Base-by-base conservation (phyloP, 2,797 vertebrate species). In the Pseudomugil tenellus region DNA sequence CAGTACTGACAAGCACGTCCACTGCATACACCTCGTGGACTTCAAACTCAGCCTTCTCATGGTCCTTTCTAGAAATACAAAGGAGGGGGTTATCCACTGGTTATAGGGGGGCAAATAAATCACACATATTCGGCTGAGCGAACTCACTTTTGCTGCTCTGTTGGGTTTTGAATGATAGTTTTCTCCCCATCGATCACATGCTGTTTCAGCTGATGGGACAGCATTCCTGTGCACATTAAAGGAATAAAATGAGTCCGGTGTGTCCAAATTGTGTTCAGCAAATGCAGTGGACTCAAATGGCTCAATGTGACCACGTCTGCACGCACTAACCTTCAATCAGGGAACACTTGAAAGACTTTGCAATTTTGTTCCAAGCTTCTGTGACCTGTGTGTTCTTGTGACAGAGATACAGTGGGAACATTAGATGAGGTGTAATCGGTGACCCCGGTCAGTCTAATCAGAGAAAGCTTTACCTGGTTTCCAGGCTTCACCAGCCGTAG, bases 21-120 rank as follows among this genome's bases (percentile, higher is more conserved):
- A 99, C 96, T 23, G 98, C 98, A 17, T 99, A 99, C 25, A 99
- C 98, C 90, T 99, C 97, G 51, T 99, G 97, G 67, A 99, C 97
- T 87, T 99, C 97, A 82, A 99, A 99, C 77, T 98, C 97, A 0
- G 96, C 96, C 81, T 98, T 99, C 91, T 99, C 97, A 1, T 99
- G 97, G 94, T 99, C 98, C 91, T 98, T 99, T 92, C 98, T 99
- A 63, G 41, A 60, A 70, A 59, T 12, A 71, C 41, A 74, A 55
- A 70, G 28, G 0, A 43, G 3, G 41, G 6, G 23, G 3, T 77
- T n/a, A 77, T 28, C 6, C 5, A 53, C 61, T n/a, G 35, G 41
- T 52, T 29, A 74, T 0, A 46, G 10, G 46, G 2, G 6, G 3
- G n/a, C 29, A 31, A 28, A 61, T 49, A 16, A 59, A 21, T 41